Evolutionary conservation across 2,888 invertebrate species (phyloP).

Genomic region (Trisateles emortualis): DNA sequence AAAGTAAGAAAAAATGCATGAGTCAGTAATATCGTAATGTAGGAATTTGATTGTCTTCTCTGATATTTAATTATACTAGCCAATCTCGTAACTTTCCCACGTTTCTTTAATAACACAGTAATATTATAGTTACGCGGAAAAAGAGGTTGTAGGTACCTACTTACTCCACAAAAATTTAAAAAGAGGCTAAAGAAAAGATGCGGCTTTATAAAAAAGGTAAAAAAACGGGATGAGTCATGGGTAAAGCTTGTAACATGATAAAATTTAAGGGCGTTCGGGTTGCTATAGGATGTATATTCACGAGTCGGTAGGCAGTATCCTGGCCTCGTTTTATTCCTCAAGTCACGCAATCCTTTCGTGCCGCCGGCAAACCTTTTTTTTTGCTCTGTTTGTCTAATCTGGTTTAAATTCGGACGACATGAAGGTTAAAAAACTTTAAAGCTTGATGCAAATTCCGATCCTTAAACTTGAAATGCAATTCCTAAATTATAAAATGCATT

Average conservation of each 20-base stretch:
- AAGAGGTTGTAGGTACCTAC: no score
- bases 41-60: neutral
- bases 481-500: neutral
- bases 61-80: neutral
- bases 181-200: neutral
- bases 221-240: slow-evolving; percentile 31
- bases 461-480: neutral
- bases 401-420: neutral
- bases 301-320: slow-evolving; percentile 6
- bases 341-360: slow-evolving; percentile 30
- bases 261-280: slow-evolving; percentile 30
- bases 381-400: neutral
- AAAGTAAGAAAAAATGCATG: no score
- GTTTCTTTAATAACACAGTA: neutral
- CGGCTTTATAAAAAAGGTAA: neutral
- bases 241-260: slow-evolving; percentile 18
- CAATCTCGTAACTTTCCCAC: neutral
- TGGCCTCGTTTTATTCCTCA: slow-evolving; percentile 11
- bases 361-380: slow-evolving; percentile 1
- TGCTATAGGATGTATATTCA: slow-evolving; percentile 4
- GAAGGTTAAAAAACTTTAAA: neutral
- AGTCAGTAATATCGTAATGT: no score
- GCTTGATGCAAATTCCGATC: neutral
- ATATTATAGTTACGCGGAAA: neutral
- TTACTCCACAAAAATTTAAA: slow-evolving; percentile 3